Percentiles rank a stretch among this genome's conserved stretches.
Conservation (phyloP, 2,113 vertebrate species). For the Indicator indicator region DNA sequence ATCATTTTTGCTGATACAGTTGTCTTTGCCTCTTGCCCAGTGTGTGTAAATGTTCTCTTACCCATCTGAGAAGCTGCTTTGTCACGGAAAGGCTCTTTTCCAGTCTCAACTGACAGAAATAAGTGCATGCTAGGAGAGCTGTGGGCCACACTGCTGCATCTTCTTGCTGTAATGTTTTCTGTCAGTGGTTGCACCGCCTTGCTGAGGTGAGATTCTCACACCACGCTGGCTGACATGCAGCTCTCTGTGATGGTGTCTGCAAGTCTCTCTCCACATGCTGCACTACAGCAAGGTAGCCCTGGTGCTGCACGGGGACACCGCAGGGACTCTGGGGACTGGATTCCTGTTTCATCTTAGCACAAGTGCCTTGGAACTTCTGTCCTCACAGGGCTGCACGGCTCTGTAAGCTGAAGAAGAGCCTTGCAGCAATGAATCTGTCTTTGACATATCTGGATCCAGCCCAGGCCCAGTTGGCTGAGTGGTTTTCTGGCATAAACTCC, state of each 20-base stretch:
- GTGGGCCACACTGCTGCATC: not conserved
- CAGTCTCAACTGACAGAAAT: too few relatives aligned
- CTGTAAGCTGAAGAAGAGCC: not conserved
- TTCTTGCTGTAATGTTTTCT: not conserved
- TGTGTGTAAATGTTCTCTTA: not conserved
- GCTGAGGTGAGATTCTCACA: not conserved
- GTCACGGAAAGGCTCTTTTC: not conserved
- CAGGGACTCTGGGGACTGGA: fast-evolving
- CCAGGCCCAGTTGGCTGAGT: constrained; percentile 43
- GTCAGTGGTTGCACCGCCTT: not conserved
- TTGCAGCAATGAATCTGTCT: not conserved
- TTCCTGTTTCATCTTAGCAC: not conserved
- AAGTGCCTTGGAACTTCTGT: not conserved
- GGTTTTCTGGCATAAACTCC: constrained; percentile 38
- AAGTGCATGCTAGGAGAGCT: fast-evolving
- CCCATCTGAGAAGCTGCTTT: not conserved
- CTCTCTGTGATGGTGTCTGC: not conserved
- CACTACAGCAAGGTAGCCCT: fast-evolving
- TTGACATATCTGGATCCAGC: constrained; percentile 23
- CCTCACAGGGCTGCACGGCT: not conserved
- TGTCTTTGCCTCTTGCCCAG: not conserved
- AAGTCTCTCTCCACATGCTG: not conserved
- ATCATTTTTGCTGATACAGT: not conserved
- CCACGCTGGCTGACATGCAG: not conserved
- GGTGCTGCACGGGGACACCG: not conserved